A percentile compares a stretch with the other conserved stretches of the same genome.
Evolutionary conservation across 1,140 invertebrate species (phyloP).

Genomic region (Drosophila sechellia): DNA sequence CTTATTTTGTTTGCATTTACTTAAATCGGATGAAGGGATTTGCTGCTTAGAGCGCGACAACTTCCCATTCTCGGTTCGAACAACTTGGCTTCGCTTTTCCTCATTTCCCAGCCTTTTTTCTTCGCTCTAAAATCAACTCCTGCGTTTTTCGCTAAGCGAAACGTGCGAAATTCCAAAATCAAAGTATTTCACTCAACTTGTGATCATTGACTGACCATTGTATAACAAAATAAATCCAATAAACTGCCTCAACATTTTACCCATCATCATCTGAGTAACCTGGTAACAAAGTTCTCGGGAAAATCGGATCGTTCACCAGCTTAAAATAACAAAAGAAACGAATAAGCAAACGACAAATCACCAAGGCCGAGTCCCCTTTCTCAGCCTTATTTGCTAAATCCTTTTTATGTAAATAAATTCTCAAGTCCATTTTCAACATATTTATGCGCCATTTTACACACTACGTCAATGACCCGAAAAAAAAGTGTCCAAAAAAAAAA

Average conservation of each 20-base stretch:
- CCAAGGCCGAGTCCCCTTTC: constrained; percentile 36
- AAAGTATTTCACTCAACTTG: constrained; percentile 52
- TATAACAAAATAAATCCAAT: constrained; percentile 63
- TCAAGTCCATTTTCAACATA: constrained; percentile 81
- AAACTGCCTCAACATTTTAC: constrained; percentile 7
- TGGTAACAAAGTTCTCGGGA: constrained; percentile 39
- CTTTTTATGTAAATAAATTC: constrained; percentile 83
- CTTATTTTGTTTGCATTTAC: constrained; percentile 83
- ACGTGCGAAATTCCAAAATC: constrained; percentile 56
- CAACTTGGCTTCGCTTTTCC: constrained; percentile 27
- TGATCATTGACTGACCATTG: constrained; percentile 57
- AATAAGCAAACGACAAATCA: constrained; percentile 69
- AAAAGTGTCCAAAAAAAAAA: constrained; percentile 10
- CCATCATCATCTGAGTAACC: constrained; percentile 42
- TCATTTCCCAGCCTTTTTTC: not conserved
- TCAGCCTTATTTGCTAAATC: constrained; percentile 74
- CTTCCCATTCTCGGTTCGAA: constrained; percentile 6
- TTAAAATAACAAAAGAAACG: constrained; percentile 76
- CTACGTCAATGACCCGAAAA: constrained; percentile 40
- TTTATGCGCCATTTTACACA: constrained; percentile 82
- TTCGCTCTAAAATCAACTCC: constrained; percentile 45
- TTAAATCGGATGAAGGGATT: constrained; percentile 83
- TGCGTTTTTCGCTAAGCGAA: constrained; percentile 11
- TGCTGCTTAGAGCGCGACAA: constrained; percentile 79
- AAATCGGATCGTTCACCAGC: constrained; percentile 73